phyloP scores from a whole-genome alignment of 1,140 invertebrate species.

The Drosophila dunni region DNA sequence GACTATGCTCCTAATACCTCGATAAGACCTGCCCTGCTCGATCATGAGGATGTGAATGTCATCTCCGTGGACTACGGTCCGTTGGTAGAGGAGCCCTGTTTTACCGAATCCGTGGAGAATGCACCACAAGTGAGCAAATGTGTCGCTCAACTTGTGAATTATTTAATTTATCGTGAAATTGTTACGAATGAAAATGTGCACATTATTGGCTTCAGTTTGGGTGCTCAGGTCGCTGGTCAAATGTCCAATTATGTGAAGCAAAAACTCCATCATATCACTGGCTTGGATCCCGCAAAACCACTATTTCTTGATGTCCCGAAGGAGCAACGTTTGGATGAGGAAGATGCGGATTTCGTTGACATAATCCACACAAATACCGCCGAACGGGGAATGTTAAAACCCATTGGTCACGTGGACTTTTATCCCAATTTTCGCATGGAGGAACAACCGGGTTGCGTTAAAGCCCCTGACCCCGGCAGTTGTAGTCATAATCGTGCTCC shows the following conservation, averaged over 20 bases:
- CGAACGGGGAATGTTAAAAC: conserved; percentile 83
- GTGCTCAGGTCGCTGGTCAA: conserved; percentile 93
- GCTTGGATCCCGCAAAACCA: conserved; percentile 87
- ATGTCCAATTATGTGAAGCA: conserved; percentile 87
- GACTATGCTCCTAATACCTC: conserved; percentile 86
- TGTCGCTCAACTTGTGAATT: conserved; percentile 87
- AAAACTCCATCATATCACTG: conserved; percentile 85
- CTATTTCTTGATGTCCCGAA: conserved; percentile 85
- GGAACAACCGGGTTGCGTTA: conserved; percentile 86
- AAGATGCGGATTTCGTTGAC: conserved; percentile 85
- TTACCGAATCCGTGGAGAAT: conserved; percentile 85
- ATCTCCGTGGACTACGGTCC: conserved; percentile 87
- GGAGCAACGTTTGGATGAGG: conserved; percentile 85
- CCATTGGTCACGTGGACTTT: conserved; percentile 87
- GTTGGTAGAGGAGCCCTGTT: conserved; percentile 86
- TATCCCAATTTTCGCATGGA: conserved; percentile 86
- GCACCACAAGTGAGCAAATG: conserved; percentile 86
- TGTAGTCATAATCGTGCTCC: conserved; percentile 88
- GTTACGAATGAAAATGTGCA: conserved; percentile 88
- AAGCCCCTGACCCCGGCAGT: conserved; percentile 85
- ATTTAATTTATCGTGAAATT: conserved; percentile 85
- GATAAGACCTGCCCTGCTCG: conserved; percentile 85
- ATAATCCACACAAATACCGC: conserved; percentile 85
- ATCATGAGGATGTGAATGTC: conserved; percentile 86
- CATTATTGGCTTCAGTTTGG: conserved; percentile 95